These are phyloP conservation scores for Orthosia gothica DNA, from an alignment of 2,888 invertebrate genomes.

Conservation along the genomic window DNA sequence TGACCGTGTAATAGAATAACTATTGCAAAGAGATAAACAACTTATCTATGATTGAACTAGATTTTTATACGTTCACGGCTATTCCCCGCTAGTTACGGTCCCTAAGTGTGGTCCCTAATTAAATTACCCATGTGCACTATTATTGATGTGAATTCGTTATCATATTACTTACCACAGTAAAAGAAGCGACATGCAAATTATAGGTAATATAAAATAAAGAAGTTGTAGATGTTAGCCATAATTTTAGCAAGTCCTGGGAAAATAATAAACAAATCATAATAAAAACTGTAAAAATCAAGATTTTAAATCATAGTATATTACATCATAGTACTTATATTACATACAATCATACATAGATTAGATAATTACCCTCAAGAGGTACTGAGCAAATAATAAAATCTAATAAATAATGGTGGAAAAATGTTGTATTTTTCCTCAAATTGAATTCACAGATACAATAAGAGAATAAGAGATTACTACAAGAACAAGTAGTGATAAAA, in stretches of 20 bases:
- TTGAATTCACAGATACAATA: too few relatives aligned
- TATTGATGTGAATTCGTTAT: constrained; percentile 10
- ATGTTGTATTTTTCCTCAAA: too few relatives aligned
- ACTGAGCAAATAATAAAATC: not conserved
- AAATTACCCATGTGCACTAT: not conserved
- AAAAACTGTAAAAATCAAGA: not conserved
- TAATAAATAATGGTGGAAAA: too few relatives aligned
- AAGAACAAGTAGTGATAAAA: too few relatives aligned
- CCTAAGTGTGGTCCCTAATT: not conserved
- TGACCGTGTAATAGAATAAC: not conserved
- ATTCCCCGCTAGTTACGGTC: not conserved
- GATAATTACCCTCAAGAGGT: not conserved
- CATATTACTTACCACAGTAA: not conserved
- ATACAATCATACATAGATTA: not conserved
- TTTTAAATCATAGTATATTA: not conserved
- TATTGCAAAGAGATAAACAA: not conserved
- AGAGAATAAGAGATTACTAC: too few relatives aligned
- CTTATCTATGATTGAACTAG: not conserved
- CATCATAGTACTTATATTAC: not conserved
- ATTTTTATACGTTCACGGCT: not conserved
- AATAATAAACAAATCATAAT: not conserved
- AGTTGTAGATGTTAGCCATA: not conserved
- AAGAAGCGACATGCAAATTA: too few relatives aligned
- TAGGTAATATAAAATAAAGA: not conserved
- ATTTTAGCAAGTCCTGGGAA: constrained; percentile 17